Evolutionary conservation across 2,113 vertebrate species (phyloP).

Genomic region (Fulmarus glacialis): DNA sequence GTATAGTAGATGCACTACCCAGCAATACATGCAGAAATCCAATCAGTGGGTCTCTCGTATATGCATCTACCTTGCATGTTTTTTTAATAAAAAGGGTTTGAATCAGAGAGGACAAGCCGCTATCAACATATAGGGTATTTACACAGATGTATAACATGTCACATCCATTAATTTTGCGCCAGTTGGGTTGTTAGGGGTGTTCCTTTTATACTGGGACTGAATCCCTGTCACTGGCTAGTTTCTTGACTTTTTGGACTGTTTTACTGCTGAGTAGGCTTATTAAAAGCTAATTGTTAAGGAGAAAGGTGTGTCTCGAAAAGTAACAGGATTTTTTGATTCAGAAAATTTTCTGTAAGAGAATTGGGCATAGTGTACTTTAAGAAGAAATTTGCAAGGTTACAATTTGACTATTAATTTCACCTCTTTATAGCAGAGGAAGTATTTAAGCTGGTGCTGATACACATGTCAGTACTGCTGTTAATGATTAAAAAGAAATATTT

Average conservation of each 20-base stretch:
- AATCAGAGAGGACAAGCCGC: not conserved
- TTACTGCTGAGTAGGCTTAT: not conserved
- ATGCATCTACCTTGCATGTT: not conserved
- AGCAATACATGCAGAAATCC: not conserved
- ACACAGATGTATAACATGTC: not conserved
- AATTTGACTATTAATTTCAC: not conserved
- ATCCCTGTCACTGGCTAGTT: not conserved
- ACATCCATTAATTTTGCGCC: not conserved
- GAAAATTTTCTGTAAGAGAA: not conserved
- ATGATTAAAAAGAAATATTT: not conserved
- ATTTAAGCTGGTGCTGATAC: not conserved
- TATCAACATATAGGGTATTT: not conserved
- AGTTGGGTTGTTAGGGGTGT: not conserved
- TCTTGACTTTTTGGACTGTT: not conserved
- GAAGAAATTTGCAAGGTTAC: not conserved
- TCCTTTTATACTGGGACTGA: not conserved
- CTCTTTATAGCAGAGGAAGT: not conserved
- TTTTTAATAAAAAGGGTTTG: not conserved
- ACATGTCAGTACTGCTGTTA: not conserved
- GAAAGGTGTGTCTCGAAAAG: not conserved
- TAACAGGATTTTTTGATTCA: not conserved
- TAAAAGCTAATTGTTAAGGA: not conserved
- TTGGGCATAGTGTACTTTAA: not conserved
- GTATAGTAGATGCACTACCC: not conserved
- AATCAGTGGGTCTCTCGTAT: fast-evolving